Conservation (phyloP, 2,113 vertebrate species). For the Myotis brandtii region DNA sequence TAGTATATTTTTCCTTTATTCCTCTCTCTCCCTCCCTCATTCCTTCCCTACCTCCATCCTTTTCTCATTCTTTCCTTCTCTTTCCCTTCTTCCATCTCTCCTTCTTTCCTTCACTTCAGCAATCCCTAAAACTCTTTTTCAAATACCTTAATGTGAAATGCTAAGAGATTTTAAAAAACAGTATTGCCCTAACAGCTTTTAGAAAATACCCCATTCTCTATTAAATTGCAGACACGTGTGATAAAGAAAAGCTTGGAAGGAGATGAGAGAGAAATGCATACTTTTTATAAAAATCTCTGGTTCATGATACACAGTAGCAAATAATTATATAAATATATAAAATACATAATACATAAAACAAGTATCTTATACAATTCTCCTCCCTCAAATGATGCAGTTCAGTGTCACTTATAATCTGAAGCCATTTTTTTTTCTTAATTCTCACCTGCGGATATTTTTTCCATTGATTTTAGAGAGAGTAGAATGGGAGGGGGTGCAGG, state of each 20-base stretch:
- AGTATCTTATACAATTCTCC: not conserved
- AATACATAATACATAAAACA: not conserved
- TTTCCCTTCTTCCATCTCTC: too few species aligned
- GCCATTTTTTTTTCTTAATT: too few species aligned
- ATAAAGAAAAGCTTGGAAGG: not conserved
- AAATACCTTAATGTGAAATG: conserved; percentile 7
- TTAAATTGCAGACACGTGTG: not conserved
- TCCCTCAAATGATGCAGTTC: not conserved
- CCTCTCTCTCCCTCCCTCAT: not conserved
- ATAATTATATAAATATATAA: not conserved
- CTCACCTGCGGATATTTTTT: too few species aligned
- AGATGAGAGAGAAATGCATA: not conserved
- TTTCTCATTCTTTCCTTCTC: not conserved
- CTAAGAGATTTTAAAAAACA: not conserved
- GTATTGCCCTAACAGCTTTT: not conserved
- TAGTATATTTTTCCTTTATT: not conserved
- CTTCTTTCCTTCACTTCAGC: not conserved
- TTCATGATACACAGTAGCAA: not conserved
- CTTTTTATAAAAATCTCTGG: not conserved
- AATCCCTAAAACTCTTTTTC: not conserved
- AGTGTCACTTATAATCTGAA: not conserved
- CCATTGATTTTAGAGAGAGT: too few species aligned
- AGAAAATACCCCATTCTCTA: not conserved
- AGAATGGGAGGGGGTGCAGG: too few species aligned
- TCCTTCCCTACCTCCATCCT: not conserved